phyloP scores from a whole-genome alignment of 2,888 invertebrate species.

The Atethmia centrago region DNA sequence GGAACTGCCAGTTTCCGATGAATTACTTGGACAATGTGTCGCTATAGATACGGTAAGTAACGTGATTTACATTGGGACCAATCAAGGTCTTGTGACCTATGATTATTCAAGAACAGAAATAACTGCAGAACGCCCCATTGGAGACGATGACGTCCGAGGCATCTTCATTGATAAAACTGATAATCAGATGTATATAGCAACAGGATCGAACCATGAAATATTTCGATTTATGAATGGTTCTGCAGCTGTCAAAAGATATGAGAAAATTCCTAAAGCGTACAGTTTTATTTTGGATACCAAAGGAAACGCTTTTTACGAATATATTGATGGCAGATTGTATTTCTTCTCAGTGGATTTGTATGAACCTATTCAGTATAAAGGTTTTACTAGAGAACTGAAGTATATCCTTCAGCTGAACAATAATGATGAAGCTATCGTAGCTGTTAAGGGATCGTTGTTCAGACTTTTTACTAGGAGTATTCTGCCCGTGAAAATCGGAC shows the following conservation, averaged over 20 bases:
- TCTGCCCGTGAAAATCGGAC: conserved; percentile 83
- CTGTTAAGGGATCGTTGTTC: conserved; percentile 84
- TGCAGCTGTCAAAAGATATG: conserved; percentile 84
- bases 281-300: conserved; percentile 82
- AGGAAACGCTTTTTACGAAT: conserved; percentile 86
- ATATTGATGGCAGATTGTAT: conserved; percentile 84
- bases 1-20: conserved; percentile 82
- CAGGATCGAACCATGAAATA: conserved; percentile 83
- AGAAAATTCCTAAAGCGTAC: conserved; percentile 85
- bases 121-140: conserved; percentile 84
- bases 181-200: conserved; percentile 85
- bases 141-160: conserved; percentile 84
- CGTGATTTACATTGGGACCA: conserved; percentile 84
- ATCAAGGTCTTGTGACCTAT: conserved; percentile 84
- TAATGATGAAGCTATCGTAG: conserved; percentile 84
- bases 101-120: conserved; percentile 82
- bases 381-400: conserved; percentile 84
- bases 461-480: conserved; percentile 79
- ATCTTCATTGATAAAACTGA: conserved; percentile 85
- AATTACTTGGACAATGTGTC: conserved; percentile 83
- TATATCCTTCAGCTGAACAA: conserved; percentile 83
- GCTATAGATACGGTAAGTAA: conserved; percentile 78
- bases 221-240: conserved; percentile 84
- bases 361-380: conserved; percentile 87
- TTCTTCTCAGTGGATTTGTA: conserved; percentile 82